phyloP scores from a whole-genome alignment of 2,113 vertebrate species.

The Formicarius rufipectus region DNA sequence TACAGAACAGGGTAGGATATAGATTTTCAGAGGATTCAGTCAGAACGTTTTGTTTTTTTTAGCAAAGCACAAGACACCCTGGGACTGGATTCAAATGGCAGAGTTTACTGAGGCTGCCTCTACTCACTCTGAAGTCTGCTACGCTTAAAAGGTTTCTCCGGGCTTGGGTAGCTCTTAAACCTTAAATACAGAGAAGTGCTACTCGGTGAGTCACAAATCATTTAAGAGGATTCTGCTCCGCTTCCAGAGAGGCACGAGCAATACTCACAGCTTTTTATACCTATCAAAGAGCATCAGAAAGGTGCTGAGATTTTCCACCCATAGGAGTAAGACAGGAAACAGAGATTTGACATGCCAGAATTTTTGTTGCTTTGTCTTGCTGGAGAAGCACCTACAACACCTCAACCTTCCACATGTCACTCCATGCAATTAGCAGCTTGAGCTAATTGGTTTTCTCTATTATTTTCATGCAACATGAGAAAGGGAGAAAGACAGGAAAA shows the following conservation, averaged over 20 bases:
- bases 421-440: not conserved
- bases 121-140: not conserved
- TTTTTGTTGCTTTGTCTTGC: not conserved
- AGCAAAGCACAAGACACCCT: not conserved
- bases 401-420: not conserved
- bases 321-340: not conserved
- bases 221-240: not conserved
- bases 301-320: not conserved
- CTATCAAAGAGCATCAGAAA: not conserved
- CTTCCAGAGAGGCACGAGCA: not conserved
- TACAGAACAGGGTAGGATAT: not conserved
- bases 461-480: not conserved
- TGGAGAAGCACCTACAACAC: not conserved
- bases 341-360: not conserved
- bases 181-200: not conserved
- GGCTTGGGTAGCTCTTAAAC: not conserved
- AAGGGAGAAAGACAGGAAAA: not conserved
- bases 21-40: not conserved
- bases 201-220: conserved; percentile 10
- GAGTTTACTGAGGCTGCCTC: not conserved
- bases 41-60: not conserved
- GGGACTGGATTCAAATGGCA: not conserved
- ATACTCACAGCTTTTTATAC: not conserved
- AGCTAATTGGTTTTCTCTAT: not conserved
- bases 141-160: not conserved